phyloP scores from a whole-genome alignment of 2,113 vertebrate genomes.

The Lepidothrix coronata region DNA sequence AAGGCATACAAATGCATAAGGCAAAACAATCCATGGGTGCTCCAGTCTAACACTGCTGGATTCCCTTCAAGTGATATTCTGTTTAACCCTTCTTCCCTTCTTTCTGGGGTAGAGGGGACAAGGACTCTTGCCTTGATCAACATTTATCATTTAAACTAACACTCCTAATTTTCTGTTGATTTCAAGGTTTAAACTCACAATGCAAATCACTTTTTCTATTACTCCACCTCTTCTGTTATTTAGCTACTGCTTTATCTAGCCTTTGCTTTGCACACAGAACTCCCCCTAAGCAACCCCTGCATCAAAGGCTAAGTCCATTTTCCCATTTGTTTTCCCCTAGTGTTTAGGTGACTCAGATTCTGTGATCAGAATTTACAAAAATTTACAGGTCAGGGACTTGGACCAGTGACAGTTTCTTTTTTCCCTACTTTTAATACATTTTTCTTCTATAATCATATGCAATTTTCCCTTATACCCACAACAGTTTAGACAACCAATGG shows the following conservation, averaged over 20 bases:
- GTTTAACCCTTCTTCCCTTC: neutral
- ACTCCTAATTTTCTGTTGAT: neutral
- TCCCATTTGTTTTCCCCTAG: neutral
- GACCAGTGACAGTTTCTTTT: neutral
- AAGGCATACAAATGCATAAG: neutral
- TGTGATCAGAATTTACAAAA: neutral
- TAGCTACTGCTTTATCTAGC: neutral
- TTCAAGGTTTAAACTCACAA: neutral
- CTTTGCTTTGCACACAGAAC: neutral
- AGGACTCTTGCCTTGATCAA: neutral
- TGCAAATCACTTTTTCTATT: neutral
- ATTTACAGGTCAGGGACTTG: neutral
- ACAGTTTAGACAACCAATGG: neutral
- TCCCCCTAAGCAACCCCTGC: neutral
- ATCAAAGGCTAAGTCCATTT: neutral
- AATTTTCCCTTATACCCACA: neutral
- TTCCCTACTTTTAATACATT: neutral
- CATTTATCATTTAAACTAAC: neutral
- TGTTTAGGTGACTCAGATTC: neutral
- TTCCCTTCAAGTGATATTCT: neutral
- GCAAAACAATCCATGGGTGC: neutral
- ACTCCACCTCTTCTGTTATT: neutral
- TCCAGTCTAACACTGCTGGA: neutral
- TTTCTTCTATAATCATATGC: neutral
- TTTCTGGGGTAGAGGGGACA: rapidly evolving